phyloP scores from a whole-genome alignment of 2,797 vertebrate genomes.

The Hydrolagus colliei region DNA sequence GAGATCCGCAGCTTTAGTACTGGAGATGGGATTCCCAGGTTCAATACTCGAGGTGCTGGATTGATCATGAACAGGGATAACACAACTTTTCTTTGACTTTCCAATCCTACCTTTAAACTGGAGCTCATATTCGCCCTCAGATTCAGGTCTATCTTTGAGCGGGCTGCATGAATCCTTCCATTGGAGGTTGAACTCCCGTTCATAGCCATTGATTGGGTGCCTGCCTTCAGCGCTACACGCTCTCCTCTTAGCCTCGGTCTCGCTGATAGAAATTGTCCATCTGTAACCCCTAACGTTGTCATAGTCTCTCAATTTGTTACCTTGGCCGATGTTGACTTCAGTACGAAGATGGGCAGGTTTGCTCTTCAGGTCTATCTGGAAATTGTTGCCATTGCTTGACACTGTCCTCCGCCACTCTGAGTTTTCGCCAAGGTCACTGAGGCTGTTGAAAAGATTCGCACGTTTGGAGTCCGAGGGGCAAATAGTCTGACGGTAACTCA shows the following conservation, averaged over 20 bases:
- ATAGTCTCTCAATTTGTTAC: constrained; percentile 8
- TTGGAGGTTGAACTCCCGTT: constrained; percentile 32
- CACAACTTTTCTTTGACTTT: neutral
- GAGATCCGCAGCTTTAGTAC: neutral
- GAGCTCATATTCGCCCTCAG: neutral
- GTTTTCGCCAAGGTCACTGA: neutral
- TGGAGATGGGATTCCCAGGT: neutral
- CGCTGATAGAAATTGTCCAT: constrained; percentile 36
- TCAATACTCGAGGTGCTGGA: neutral
- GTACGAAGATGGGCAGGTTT: constrained; percentile 24
- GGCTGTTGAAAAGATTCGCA: constrained; percentile 40
- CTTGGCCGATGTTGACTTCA: constrained; percentile 31
- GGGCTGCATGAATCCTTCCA: constrained; percentile 33
- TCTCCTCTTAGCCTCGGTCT: constrained; percentile 23
- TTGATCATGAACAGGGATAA: neutral
- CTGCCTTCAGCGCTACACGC: neutral
- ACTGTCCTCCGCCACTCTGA: constrained; percentile 33
- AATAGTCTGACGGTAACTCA: neutral
- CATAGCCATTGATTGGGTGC: neutral
- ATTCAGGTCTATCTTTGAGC: neutral
- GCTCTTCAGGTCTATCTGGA: constrained; percentile 34
- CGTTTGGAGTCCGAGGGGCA: neutral
- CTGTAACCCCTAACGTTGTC: constrained; percentile 29
- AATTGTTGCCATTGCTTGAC: constrained; percentile 32
- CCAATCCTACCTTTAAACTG: neutral